phyloP scores from a whole-genome alignment of 2,888 invertebrate genomes.

The Drosophila pseudotalamancana region DNA sequence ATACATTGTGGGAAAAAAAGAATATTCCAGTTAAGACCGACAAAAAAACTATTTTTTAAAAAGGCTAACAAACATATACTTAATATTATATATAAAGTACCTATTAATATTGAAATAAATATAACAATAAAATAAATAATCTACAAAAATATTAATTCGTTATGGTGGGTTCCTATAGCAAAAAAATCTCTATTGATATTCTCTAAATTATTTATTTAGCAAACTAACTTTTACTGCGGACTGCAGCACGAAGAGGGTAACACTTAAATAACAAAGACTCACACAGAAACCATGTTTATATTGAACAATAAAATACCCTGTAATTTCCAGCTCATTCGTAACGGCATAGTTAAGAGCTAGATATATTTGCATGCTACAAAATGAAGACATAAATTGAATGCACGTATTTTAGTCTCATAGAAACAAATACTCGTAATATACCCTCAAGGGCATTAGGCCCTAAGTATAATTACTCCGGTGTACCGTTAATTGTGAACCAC shows the following conservation, averaged over 20 bases:
- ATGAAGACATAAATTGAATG: neutral
- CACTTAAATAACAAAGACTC: conserved; percentile 8
- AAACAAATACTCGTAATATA: neutral
- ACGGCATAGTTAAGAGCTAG: neutral
- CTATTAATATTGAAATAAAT: neutral
- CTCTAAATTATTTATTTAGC: too few relatives aligned
- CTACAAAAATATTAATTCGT: neutral
- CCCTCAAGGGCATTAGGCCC: neutral
- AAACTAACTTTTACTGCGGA: conserved; percentile 17
- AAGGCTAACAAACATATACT: too few relatives aligned
- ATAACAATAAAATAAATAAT: neutral
- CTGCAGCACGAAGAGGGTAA: conserved; percentile 6
- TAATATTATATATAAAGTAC: too few relatives aligned
- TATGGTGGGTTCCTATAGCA: too few relatives aligned
- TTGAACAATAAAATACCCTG: neutral
- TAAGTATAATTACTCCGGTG: conserved; percentile 40
- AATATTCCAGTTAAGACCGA: neutral
- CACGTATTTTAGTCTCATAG: neutral
- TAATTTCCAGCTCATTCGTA: neutral
- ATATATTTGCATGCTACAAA: neutral
- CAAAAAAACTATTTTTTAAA: too few relatives aligned
- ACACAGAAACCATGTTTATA: neutral
- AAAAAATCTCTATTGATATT: neutral
- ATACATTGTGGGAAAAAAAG: neutral
- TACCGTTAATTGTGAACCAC: conserved; percentile 57